Base-by-base conservation (phyloP, 2,797 vertebrate genomes). In the Valencia hispanica region DNA sequence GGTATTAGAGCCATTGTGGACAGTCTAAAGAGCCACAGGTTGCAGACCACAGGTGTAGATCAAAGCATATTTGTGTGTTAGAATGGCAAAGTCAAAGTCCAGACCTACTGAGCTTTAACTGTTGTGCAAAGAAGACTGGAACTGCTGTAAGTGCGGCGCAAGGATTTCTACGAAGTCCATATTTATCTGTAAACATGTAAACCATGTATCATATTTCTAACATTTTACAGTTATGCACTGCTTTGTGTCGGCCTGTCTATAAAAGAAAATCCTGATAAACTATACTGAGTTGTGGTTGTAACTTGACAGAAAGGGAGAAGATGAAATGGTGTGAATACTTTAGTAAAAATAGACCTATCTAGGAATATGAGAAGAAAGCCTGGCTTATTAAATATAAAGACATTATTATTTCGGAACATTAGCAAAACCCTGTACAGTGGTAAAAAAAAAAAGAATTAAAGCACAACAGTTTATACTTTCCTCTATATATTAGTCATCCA, bases 401-500 rank as follows among this genome's bases (percentile, higher is more conserved):
- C 39, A 18, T 36, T 22, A 71, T 25, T 9, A 27, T 72, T 43
- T 72, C 7, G n/a, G 36, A 17, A 41, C 8, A 41, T 43, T 57
- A 27, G 4, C 18, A 57, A 39, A 27, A 36, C 10, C 20, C 2
- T 53, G 22, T 27, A 47, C 11, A 36, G n/a, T 18, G 36, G 22
- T 39, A 2, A 59, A 57, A 66, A 63, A 20, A 34, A 51, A 4
- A 14, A 50, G 1, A 68, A 30, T 17, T 70, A n/a, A 34, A 72
- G 18, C 17, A 22, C n/a, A n/a, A 12, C 17, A 30, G 43, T 66
- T 17, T 51, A 18, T 57, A 14, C 39, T 59, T 25, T 7, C 18
- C 39, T 69, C 59, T 68, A 27, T 50, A 7, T 5, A 66, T 77
- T 5, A 65, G 39, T 81, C 72, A 74, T 43, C 43, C 68, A 18